phyloP scores from a whole-genome alignment of 2,113 vertebrate species.

The Ondatra zibethicus region DNA sequence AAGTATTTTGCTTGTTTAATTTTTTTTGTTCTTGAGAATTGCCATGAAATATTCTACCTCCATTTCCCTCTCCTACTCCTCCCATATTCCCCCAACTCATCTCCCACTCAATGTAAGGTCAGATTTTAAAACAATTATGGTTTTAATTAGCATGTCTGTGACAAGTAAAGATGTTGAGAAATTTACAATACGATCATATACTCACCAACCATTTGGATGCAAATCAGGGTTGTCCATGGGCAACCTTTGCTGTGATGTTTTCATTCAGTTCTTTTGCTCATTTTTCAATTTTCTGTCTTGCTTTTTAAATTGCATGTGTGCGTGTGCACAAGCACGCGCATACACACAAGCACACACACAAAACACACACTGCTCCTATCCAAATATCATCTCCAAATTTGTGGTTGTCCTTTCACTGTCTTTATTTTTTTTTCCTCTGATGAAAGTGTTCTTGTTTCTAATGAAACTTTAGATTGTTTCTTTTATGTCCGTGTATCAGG shows the following conservation, averaged over 20 bases:
- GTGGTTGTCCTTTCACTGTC: conserved; percentile 8
- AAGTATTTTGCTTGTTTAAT: background rate
- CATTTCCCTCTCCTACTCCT: background rate
- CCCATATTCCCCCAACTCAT: background rate
- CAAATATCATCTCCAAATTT: conserved; percentile 25
- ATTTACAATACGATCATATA: background rate
- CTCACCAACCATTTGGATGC: background rate
- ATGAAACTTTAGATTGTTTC: background rate
- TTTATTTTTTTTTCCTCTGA: conserved; percentile 16
- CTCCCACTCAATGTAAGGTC: background rate
- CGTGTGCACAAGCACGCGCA: background rate
- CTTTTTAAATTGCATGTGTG: background rate
- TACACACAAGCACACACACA: background rate
- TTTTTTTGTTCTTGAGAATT: background rate
- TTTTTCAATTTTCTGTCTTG: conserved; percentile 21
- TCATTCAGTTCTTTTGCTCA: background rate
- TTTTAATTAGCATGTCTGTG: conserved; percentile 34
- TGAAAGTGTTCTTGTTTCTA: conserved; percentile 23
- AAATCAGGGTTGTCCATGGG: background rate
- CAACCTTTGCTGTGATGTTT: conserved; percentile 10
- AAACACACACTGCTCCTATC: background rate
- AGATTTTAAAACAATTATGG: background rate
- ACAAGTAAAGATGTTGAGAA: conserved; percentile 22
- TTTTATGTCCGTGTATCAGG: conserved; percentile 31
- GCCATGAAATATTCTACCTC: background rate